Evolutionary conservation across 2,888 invertebrate genomes (phyloP).

Genomic region (Apotomis turbidana): DNA sequence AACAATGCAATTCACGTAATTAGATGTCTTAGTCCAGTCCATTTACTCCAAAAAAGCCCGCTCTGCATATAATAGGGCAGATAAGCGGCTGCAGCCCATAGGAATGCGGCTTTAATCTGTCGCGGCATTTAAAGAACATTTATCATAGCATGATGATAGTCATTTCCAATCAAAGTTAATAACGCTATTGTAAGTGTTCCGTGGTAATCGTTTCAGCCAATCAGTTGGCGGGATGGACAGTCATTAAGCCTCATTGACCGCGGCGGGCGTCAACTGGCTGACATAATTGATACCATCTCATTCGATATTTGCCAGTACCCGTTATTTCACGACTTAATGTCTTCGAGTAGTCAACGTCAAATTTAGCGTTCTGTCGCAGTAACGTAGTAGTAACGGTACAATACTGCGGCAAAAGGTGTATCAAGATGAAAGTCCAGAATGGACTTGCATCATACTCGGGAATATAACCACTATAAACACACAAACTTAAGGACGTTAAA

Average conservation of each 20-base stretch:
- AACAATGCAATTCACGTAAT: too few relatives aligned
- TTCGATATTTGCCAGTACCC: constrained; percentile 23
- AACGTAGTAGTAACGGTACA: background rate
- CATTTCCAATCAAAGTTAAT: constrained; percentile 50
- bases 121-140: constrained; percentile 37
- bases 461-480: too few relatives aligned
- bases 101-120: constrained; percentile 40
- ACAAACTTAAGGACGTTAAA: too few relatives aligned
- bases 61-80: constrained; percentile 12
- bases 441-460: too few relatives aligned
- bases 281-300: constrained; percentile 54
- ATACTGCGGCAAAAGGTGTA: too few relatives aligned
- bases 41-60: background rate
- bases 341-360: background rate
- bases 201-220: constrained; percentile 57
- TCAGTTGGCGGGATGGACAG: constrained; percentile 58
- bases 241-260: constrained; percentile 67
- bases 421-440: too few relatives aligned
- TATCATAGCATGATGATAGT: constrained; percentile 41
- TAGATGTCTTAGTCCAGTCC: background rate
- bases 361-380: background rate
- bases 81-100: constrained; percentile 22
- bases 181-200: constrained; percentile 42
- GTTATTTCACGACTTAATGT: background rate
- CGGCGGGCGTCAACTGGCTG: constrained; percentile 57